Percentiles rank a stretch among this genome's conserved stretches.
Conservation (phyloP, 2,113 vertebrate species). For the Microtus oregoni region DNA sequence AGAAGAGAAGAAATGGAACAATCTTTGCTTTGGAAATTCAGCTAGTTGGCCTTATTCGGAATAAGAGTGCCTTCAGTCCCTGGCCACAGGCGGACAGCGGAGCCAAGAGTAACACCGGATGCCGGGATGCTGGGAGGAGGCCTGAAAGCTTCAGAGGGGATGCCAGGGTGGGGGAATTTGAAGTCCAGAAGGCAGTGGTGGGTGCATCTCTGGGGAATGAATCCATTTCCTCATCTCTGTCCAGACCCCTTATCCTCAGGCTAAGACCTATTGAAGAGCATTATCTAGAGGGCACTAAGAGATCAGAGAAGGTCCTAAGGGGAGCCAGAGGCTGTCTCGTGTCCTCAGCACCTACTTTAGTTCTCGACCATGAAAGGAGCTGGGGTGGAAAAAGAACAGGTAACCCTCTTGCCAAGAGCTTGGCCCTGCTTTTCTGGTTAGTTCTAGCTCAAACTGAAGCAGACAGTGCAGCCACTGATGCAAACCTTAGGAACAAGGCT, state of each 20-base stretch:
- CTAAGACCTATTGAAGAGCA: background rate
- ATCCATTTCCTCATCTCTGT: background rate
- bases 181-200: background rate
- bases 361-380: background rate
- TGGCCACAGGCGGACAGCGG: background rate
- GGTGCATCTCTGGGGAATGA: background rate
- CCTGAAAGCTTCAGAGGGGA: slow-evolving; percentile 11
- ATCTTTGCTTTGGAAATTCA: slow-evolving; percentile 48
- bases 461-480: background rate
- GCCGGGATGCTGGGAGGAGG: background rate
- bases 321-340: background rate
- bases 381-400: background rate
- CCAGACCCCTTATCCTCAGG: background rate
- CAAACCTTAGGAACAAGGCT: background rate
- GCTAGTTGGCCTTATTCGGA: slow-evolving; percentile 65
- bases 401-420: background rate
- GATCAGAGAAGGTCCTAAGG: too few species aligned
- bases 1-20: slow-evolving; percentile 67
- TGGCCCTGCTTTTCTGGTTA: background rate
- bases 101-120: slow-evolving; percentile 82
- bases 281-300: background rate
- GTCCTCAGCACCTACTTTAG: background rate
- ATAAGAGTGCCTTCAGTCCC: slow-evolving; percentile 79
- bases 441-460: background rate
- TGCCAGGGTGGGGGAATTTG: background rate